A percentile compares a stretch with the other conserved stretches of the same genome.
These are phyloP conservation scores for Brachyrhaphis roseni DNA, from an alignment of 2,797 vertebrate species.

Conservation along the genomic window DNA sequence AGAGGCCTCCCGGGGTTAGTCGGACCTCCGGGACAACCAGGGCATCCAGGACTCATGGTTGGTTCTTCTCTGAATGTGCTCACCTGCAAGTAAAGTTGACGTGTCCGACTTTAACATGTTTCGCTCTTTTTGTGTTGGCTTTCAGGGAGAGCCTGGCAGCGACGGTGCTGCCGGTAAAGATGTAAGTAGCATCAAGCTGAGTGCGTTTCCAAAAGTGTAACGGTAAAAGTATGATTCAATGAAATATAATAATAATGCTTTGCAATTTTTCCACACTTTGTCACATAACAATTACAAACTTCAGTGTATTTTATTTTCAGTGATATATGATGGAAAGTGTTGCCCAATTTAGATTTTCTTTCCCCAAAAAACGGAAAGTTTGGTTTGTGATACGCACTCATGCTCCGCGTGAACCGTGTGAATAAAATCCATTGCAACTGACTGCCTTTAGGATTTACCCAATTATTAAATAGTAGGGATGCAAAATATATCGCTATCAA, in stretches of 20 bases:
- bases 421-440: background rate
- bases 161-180: conserved; percentile 91
- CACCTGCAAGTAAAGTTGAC: background rate
- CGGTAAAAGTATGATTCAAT: conserved; percentile 22
- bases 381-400: background rate
- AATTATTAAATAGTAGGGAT: background rate
- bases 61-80: conserved; percentile 48
- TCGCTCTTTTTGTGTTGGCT: conserved; percentile 25
- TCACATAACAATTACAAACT: background rate
- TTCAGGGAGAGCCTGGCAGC: conserved; percentile 89
- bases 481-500: too few relatives aligned
- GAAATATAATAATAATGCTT: conserved; percentile 19
- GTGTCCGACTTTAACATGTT: background rate
- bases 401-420: background rate
- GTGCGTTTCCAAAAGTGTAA: conserved; percentile 31
- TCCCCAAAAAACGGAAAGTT: background rate
- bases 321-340: background rate
- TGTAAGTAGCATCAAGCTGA: conserved; percentile 76
- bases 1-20: conserved; percentile 88
- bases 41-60: conserved; percentile 90
- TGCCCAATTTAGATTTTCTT: background rate
- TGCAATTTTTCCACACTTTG: background rate
- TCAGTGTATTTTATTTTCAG: too few relatives aligned
- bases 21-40: conserved; percentile 88
- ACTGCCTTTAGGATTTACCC: background rate